Evolutionary conservation across 2,888 invertebrate genomes (phyloP), one percentile per base, ranked within the genome.

Genomic region (Brenthis hecate): DNA sequence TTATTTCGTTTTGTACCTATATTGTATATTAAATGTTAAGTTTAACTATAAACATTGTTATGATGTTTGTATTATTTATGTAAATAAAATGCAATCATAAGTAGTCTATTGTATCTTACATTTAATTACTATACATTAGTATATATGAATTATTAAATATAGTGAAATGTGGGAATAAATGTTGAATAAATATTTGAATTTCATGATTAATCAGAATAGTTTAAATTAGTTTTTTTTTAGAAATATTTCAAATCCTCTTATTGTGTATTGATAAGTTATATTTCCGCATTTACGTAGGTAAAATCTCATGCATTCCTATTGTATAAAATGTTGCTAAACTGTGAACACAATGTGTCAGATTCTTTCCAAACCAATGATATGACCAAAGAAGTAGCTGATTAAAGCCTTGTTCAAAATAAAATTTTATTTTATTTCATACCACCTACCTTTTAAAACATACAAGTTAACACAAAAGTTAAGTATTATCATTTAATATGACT

Each of bases 341-440:
- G 74, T 81, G 75, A 72, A 77, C 72, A 72, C 65, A 78, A 85
- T 82, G 84, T 87, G 86, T 84, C 83, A 77, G 84, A 80, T 85
- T 84, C 81, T 80, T 78, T 81, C 85, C 77, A 88, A 94, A 94
- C 94, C 94, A 94, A 94, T 94, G 94, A 94, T 94, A 93, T 92
- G 94, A 94, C 94, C 94, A 95, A 95, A 94, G 94, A 94, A 86
- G 88, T 92, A 92, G 92, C 83, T 85, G 84, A 93, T 85, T 92
- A 92, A 92, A 92, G 81, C 82, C 81, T 89, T 90, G 91, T 92
- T 91, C 85, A 84, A 86, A 85, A 82, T 73, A 75, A 71, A 56
- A 48, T 11, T 55, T 65, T 74, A 69, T 82, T 81, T 87, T 81
- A 81, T 84, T 82, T 78, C 72, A 43, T 55, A 61, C 53, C 23